These are phyloP conservation scores for Thrips palmi DNA, from an alignment of 1,140 invertebrate genomes.

Conservation along the genomic window DNA sequence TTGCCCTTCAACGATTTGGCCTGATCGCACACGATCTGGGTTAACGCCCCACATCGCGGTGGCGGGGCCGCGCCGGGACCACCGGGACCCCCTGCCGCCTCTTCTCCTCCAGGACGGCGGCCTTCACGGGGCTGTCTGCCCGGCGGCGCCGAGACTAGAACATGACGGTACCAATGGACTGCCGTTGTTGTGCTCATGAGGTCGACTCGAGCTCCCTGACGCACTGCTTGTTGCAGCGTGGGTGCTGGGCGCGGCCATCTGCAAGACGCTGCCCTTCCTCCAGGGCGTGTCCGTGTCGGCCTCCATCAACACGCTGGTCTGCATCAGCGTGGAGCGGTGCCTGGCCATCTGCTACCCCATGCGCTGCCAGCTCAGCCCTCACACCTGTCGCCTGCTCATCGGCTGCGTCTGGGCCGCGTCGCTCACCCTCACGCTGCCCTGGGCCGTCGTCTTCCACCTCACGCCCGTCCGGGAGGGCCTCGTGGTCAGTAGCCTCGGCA, in stretches of 20 bases:
- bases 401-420: conserved; percentile 34
- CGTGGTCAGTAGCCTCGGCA: conserved; percentile 16
- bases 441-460: conserved; percentile 33
- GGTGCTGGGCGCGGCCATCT: conserved; percentile 36
- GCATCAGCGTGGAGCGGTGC: conserved; percentile 38
- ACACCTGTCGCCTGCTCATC: conserved; percentile 26
- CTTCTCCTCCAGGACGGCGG: too few species aligned
- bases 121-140: too few species aligned
- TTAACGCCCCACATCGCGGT: too few species aligned
- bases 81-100: too few species aligned
- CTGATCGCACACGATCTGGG: too few species aligned
- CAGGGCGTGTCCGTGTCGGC: conserved; percentile 43
- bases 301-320: conserved; percentile 40
- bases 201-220: too few species aligned
- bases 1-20: too few species aligned
- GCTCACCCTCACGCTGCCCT: conserved; percentile 32
- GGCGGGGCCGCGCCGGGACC: too few species aligned
- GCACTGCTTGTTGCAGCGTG: conserved; percentile 37
- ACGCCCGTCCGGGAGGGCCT: conserved; percentile 18
- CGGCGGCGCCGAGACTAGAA: too few species aligned
- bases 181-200: too few species aligned
- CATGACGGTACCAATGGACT: too few species aligned
- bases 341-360: conserved; percentile 37
- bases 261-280: conserved; percentile 38
- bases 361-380: conserved; percentile 30